Evolutionary conservation across 2,797 vertebrate genomes (phyloP), one percentile per base, ranked within the genome.

Genomic region (Nyctibius grandis): DNA sequence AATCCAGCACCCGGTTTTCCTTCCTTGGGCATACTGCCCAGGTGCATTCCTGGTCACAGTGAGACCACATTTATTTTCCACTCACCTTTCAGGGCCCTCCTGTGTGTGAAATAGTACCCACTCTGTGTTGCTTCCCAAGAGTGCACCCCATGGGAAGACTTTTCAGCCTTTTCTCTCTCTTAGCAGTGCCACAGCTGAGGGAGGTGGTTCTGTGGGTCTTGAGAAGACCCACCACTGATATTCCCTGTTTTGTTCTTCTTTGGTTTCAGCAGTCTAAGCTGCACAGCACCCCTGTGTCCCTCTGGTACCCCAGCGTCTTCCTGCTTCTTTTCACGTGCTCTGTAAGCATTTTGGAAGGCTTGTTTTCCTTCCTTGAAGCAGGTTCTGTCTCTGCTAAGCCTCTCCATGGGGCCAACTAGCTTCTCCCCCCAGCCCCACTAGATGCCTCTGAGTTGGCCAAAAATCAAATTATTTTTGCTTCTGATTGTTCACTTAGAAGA

Each of bases 361-460:
- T 48, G 8, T 72, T 73, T 73, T 86, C 22, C 17, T 76, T 60
- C 54, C 54, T 73, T 1, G 0, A 57, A 80, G 19, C 51, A 56
- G 7, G 3, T 77, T 61, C 26, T 65, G 11, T 57, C 64, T 83
- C 33, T 69, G 19, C n/a, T 67, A 15, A 45, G 8, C 31, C 88
- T 36, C 26, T 60, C 15, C n/a, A 14, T 1, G 1, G 10, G 12
- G 17, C 20, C 26, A 5, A n/a, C 56, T 60, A 47, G 8, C 21
- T 38, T 73, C 48, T 61, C 3, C 3, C 13, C 19, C 4, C 9
- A 36, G 3, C 8, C 12, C 7, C 5, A 1, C 20, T 28, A n/a
- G 7, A 25, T 40, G 47, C 34, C 33, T 80, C 28, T 10, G 12
- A 65, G 20, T 74, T 85, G 50, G 56, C 42, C 12, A 77, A 53